Base-by-base conservation (phyloP, 2,113 vertebrate genomes). In the Cyanocitta stelleri region DNA sequence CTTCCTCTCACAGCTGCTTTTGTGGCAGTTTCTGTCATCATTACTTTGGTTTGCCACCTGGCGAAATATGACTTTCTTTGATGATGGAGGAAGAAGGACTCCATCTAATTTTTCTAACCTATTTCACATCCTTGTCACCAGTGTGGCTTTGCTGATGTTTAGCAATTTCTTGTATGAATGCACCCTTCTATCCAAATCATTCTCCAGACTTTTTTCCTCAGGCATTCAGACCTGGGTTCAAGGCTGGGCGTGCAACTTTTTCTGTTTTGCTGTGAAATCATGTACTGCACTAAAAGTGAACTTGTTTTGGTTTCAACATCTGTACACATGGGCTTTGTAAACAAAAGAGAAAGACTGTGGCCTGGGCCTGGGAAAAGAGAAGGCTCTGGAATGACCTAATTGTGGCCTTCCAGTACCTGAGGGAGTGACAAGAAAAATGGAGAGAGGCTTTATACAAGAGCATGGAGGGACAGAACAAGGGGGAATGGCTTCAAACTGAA, bases 91-190 rank as follows among this genome's bases (percentile, higher is more conserved):
- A 55, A 68, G 63, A 66, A 66, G 17, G 41, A 52, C 26, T 83
- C 77, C 61, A 48, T 44, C 90, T 49, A 37, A 52, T 61, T 87
- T 85, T 90, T 59, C 86, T 80, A 77, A 52, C 33, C 55, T 43
- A 43, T 89, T 88, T 93, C 12, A 8, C 66, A 46, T 49, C 80
- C 51, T 81, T 87, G 61, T 48, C 80, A 62, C 46, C 77, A 77
- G 37, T 26, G 43, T 71, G 46, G 52, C 46, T 88, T 58, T 90
- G 88, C 85, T 80, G 79, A 76, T 55, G 67, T 80, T 91, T 52
- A 74, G 48, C 72, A 86, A 64, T 93, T 93, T 74, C 56, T 77
- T 83, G 48, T 93, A 35, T 74, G 90, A 95, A 77, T 67, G 79
- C 89, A 77, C 13, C 67, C 35, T 93, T 90, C 95, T 51, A 79